A percentile compares a stretch with the other conserved stretches of the same genome.
Evolutionary conservation across 2,888 invertebrate species (phyloP).

Genomic region (Drosophila helvetica): DNA sequence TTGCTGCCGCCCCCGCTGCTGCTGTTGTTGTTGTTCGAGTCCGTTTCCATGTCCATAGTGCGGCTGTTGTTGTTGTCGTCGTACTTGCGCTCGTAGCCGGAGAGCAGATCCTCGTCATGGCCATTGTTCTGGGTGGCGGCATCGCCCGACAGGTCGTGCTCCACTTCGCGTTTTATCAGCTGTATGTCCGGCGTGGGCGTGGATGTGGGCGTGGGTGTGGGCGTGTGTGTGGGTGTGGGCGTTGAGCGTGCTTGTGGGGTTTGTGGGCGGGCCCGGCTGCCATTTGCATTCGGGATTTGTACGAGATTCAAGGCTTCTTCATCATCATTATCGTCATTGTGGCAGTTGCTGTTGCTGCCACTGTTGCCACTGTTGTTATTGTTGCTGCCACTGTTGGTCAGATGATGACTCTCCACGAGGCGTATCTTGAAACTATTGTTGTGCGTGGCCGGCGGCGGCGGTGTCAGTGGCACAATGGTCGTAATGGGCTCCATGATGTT

Average conservation of each 20-base stretch:
- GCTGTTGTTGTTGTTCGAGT: slow-evolving; percentile 76
- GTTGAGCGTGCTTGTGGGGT: slow-evolving; percentile 34
- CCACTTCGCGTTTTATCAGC: slow-evolving; percentile 67
- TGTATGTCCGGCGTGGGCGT: slow-evolving; percentile 65
- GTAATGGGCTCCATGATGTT: slow-evolving; percentile 62
- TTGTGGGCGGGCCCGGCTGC: slow-evolving; percentile 55
- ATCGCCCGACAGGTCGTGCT: slow-evolving; percentile 48
- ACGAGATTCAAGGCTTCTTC: slow-evolving; percentile 83
- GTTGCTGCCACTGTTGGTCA: slow-evolving; percentile 67
- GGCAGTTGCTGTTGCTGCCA: slow-evolving; percentile 41
- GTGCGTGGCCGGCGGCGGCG: slow-evolving; percentile 63
- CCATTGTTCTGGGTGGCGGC: slow-evolving; percentile 45
- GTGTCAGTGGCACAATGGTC: slow-evolving; percentile 66
- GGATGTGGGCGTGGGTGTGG: slow-evolving; percentile 13
- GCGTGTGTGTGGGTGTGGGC: slow-evolving; percentile 34
- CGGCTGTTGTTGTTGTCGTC: slow-evolving; percentile 75
- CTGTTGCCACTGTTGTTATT: slow-evolving; percentile 52
- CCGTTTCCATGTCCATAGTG: slow-evolving; percentile 68
- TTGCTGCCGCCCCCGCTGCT: slow-evolving; percentile 41
- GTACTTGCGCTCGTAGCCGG: slow-evolving; percentile 69
- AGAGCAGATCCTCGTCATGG: slow-evolving; percentile 62
- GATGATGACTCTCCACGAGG: slow-evolving; percentile 76
- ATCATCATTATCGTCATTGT: slow-evolving; percentile 57
- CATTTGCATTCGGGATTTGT: slow-evolving; percentile 70
- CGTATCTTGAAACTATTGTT: slow-evolving; percentile 80